Evolutionary conservation across 2,888 invertebrate species (phyloP).

Genomic region (Glyphotaelius pellucidus): DNA sequence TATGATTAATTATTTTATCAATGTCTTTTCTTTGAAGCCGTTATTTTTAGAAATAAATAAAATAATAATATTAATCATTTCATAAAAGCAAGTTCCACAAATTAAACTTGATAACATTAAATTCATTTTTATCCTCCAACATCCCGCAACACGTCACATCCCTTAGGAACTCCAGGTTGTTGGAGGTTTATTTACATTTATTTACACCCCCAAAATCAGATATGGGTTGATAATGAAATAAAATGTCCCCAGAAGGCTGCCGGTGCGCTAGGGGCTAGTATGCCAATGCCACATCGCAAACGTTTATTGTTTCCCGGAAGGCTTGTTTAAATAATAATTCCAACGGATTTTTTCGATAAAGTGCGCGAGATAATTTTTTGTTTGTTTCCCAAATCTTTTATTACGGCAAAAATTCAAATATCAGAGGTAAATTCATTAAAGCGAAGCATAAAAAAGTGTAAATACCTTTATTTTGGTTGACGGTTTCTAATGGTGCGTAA

Average conservation of each 20-base stretch:
- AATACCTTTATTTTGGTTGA: background rate
- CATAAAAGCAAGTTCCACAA: no score
- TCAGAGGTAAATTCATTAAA: background rate
- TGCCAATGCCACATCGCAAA: background rate
- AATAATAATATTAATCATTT: no score
- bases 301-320: background rate
- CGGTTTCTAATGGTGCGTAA: background rate
- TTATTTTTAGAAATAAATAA: no score
- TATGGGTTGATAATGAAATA: conserved; percentile 2
- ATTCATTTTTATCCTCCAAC: background rate
- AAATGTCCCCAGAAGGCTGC: background rate
- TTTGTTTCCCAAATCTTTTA: background rate
- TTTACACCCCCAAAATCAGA: conserved; percentile 21
- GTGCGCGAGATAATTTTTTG: background rate
- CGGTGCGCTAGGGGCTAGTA: background rate
- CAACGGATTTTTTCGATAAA: background rate
- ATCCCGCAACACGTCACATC: conserved; percentile 3
- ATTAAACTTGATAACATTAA: no score
- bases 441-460: background rate
- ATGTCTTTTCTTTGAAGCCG: no score
- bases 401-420: background rate
- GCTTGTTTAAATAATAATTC: background rate
- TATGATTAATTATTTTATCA: no score
- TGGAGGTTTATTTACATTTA: conserved; percentile 23
- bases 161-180: background rate